These are phyloP conservation scores for Phalacrocorax carbo DNA, from an alignment of 2,113 vertebrate species.

Conservation along the genomic window DNA sequence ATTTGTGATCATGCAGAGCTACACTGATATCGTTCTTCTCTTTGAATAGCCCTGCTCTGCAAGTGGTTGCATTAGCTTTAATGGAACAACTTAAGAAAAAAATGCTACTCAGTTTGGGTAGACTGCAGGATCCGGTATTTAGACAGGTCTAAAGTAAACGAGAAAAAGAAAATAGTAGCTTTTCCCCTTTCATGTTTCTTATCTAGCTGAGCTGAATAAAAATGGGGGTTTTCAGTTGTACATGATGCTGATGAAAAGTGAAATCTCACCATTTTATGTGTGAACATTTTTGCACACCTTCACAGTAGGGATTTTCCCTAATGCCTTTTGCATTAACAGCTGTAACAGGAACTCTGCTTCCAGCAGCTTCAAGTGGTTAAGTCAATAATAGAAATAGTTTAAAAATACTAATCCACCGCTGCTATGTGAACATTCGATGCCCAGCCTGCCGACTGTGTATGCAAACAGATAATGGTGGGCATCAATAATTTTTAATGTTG, in stretches of 20 bases:
- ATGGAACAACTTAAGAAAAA: background rate
- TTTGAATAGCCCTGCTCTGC: background rate
- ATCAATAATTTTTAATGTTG: conserved; percentile 26
- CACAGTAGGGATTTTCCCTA: conserved; percentile 48
- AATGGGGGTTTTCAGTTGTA: background rate
- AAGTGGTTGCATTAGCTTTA: conserved; percentile 17
- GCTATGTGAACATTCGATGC: conserved; percentile 27
- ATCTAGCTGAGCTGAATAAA: conserved; percentile 1
- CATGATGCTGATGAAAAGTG: conserved; percentile 30
- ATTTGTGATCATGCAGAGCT: background rate
- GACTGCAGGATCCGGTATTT: background rate
- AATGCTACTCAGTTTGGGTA: background rate
- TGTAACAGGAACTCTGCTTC: conserved; percentile 38
- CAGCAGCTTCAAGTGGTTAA: conserved; percentile 44
- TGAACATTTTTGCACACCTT: conserved; percentile 41
- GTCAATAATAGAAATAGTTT: conserved; percentile 34
- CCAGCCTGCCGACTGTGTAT: background rate
- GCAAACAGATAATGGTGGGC: conserved; percentile 54
- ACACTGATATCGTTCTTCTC: background rate
- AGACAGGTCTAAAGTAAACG: background rate
- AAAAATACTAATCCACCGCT: background rate
- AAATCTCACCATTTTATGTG: conserved; percentile 24
- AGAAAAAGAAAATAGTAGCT: background rate
- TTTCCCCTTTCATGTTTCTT: conserved; percentile 16
- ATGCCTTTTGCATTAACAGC: conserved; percentile 46